Percentiles rank a stretch among this genome's conserved stretches.
phyloP scores from a whole-genome alignment of 2,888 invertebrate genomes.

The Lacanobia wlatinum region DNA sequence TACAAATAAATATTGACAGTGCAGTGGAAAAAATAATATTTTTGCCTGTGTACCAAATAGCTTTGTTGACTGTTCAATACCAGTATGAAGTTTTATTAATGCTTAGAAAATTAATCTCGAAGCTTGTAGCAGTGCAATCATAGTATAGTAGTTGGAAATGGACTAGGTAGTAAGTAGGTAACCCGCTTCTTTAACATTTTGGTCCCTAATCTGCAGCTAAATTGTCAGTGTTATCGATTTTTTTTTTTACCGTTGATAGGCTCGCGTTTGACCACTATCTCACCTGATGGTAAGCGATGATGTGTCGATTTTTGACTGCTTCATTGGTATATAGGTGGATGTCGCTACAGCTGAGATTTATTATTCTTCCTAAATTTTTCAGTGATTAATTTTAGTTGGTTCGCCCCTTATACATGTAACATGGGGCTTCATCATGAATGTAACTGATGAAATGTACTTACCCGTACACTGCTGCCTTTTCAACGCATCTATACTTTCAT shows the following conservation, averaged over 20 bases:
- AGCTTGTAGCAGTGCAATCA: background rate
- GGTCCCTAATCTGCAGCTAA: background rate
- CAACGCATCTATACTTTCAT: too few species aligned
- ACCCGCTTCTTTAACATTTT: background rate
- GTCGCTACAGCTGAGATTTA: background rate
- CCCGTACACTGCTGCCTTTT: too few species aligned
- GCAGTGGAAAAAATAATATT: too few species aligned
- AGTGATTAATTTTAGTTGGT: too few species aligned
- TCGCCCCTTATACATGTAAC: background rate
- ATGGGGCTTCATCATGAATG: background rate
- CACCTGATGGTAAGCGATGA: too few species aligned
- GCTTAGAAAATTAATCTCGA: constrained; percentile 13
- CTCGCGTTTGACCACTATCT: too few species aligned
- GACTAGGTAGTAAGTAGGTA: background rate
- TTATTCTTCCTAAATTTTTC: too few species aligned
- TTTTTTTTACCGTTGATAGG: too few species aligned
- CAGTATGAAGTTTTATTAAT: constrained; percentile 12
- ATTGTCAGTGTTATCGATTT: background rate
- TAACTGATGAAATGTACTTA: too few species aligned
- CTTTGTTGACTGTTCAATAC: background rate
- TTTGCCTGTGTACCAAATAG: too few species aligned
- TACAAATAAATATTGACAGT: too few species aligned
- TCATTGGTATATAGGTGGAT: background rate
- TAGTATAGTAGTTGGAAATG: background rate
- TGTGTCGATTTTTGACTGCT: too few species aligned